A percentile compares a stretch with the other conserved stretches of the same genome.
Evolutionary conservation across 2,888 invertebrate genomes (phyloP).

Genomic region (Lissonota sp.): DNA sequence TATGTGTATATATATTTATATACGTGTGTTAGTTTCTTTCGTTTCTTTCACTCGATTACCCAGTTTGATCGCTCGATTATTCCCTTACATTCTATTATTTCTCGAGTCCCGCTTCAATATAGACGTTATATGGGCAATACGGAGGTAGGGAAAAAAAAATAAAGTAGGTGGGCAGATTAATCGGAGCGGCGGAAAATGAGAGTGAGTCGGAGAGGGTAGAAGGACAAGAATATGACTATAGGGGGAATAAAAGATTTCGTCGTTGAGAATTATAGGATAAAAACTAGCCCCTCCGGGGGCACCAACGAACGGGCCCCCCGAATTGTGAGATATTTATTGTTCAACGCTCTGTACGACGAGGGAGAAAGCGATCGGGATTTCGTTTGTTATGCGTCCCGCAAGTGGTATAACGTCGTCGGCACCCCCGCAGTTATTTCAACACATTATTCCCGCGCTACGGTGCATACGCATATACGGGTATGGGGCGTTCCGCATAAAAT

Average conservation of each 20-base stretch:
- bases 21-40: background rate
- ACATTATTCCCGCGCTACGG: background rate
- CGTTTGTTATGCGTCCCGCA: conserved; percentile 50
- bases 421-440: conserved; percentile 39
- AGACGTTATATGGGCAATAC: background rate
- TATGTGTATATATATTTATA: background rate
- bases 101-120: background rate
- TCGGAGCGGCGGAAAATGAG: conserved; percentile 56
- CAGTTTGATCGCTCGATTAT: conserved; percentile 30
- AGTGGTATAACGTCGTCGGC: conserved; percentile 37
- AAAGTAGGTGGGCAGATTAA: conserved; percentile 42
- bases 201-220: conserved; percentile 25
- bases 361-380: conserved; percentile 25
- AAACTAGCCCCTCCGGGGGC: conserved; percentile 59
- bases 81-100: conserved; percentile 4
- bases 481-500: too few relatives aligned
- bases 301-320: conserved; percentile 59
- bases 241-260: conserved; percentile 37
- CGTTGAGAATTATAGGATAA: conserved; percentile 59
- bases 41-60: conserved; percentile 10
- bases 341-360: conserved; percentile 32
- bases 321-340: conserved; percentile 51
- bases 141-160: conserved; percentile 11
- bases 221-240: background rate
- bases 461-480: too few relatives aligned